Conservation (phyloP, 2,888 invertebrate species). For the Drosophila paranaensis region DNA sequence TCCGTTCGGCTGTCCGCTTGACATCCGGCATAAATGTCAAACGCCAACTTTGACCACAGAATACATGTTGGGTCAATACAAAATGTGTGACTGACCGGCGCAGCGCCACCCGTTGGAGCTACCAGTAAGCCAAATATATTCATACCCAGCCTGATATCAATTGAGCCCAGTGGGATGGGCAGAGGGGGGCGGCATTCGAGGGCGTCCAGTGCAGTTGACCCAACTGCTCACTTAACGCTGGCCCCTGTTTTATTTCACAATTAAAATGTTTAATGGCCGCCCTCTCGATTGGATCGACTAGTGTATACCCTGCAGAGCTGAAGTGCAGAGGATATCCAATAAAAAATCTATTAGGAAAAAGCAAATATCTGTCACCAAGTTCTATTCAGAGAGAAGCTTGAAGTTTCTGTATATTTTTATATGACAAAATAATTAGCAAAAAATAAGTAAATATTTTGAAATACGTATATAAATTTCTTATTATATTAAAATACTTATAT, state of each 20-base stretch:
- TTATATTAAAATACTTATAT: too few species aligned
- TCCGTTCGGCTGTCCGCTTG: slow-evolving; percentile 51
- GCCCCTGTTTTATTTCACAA: slow-evolving; percentile 61
- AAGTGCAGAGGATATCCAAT: too few species aligned
- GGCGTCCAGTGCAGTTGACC: not conserved
- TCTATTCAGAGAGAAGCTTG: too few species aligned
- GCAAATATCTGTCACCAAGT: too few species aligned
- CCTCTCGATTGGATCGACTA: not conserved
- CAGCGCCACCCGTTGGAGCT: not conserved
- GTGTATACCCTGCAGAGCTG: not conserved
- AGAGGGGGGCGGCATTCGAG: slow-evolving; percentile 9
- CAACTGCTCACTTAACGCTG: slow-evolving; percentile 58
- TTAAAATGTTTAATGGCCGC: slow-evolving; percentile 48
- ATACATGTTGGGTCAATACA: slow-evolving; percentile 74
- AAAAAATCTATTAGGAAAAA: not conserved
- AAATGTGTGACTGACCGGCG: slow-evolving; percentile 43
- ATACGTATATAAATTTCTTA: too few species aligned
- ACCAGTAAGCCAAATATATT: slow-evolving; percentile 68
- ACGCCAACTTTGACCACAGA: slow-evolving; percentile 79
- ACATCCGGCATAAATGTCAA: slow-evolving; percentile 79
- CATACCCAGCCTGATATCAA: slow-evolving; percentile 65
- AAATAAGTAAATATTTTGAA: too few species aligned
- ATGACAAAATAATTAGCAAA: too few species aligned
- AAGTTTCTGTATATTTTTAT: too few species aligned
- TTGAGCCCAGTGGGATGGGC: slow-evolving; percentile 1